Evolutionary conservation across 2,797 vertebrate genomes (phyloP).

Genomic region (Macrochelys suwanniensis): DNA sequence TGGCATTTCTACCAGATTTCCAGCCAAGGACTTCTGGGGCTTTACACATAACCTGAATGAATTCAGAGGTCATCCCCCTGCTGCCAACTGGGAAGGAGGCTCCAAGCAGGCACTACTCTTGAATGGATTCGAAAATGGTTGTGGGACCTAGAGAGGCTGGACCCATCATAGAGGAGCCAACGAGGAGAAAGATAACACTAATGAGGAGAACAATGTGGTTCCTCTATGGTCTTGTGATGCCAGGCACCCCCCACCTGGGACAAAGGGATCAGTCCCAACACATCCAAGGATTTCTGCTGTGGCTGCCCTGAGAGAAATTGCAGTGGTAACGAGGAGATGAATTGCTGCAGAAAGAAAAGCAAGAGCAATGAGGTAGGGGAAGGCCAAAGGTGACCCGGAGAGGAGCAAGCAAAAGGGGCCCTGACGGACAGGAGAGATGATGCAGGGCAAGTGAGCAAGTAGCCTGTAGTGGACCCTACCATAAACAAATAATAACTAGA

Average conservation of each 20-base stretch:
- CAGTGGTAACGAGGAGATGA: slow-evolving; percentile 25
- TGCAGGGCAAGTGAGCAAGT: not conserved
- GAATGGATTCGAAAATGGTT: not conserved
- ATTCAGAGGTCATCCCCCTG: not conserved
- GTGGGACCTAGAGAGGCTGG: not conserved
- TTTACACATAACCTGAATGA: not conserved
- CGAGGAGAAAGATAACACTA: not conserved
- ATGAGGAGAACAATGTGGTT: slow-evolving; percentile 65
- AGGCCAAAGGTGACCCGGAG: not conserved
- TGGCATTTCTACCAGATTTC: not conserved
- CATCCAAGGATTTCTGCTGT: fast-evolving
- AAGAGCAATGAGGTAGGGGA: slow-evolving; percentile 1
- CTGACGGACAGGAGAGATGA: not conserved
- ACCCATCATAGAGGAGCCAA: not conserved
- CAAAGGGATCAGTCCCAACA: slow-evolving; percentile 44
- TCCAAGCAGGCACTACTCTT: not conserved
- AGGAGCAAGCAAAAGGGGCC: not conserved
- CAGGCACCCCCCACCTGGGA: not conserved
- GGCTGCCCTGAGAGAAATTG: slow-evolving; percentile 18
- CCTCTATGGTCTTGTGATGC: slow-evolving; percentile 60
- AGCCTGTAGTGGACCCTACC: fast-evolving
- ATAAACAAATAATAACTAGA: fast-evolving
- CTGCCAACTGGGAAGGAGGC: not conserved
- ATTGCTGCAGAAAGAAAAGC: not conserved
- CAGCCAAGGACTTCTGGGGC: not conserved